These are phyloP conservation scores for Nanorana parkeri DNA, from an alignment of 2,113 vertebrate species.

Conservation along the genomic window DNA sequence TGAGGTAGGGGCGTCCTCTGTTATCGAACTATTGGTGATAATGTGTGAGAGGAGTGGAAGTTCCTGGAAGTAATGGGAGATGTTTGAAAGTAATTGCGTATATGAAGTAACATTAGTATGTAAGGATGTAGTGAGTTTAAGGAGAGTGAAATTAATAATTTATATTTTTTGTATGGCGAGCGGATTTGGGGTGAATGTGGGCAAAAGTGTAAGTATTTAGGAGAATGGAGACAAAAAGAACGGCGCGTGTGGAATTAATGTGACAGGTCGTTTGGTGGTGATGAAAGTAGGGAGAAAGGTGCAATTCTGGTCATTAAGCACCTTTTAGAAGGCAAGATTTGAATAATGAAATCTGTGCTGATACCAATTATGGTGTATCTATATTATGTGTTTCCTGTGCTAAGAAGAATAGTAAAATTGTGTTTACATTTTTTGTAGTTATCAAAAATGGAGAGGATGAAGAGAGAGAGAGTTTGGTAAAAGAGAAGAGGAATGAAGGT, in stretches of 20 bases:
- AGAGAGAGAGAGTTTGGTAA: too few relatives aligned
- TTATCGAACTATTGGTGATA: background rate
- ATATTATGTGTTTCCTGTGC: background rate
- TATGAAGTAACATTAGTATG: background rate
- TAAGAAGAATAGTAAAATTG: too few relatives aligned
- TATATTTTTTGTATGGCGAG: background rate
- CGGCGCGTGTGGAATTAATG: background rate
- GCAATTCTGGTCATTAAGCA: too few relatives aligned
- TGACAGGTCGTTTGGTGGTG: background rate
- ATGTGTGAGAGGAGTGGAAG: background rate
- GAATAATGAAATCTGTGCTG: background rate
- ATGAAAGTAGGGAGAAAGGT: background rate
- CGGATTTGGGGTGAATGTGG: background rate
- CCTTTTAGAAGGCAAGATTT: background rate
- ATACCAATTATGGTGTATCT: background rate
- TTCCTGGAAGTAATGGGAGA: background rate
- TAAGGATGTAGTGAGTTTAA: background rate
- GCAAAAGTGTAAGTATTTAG: background rate
- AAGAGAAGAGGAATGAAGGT: too few relatives aligned
- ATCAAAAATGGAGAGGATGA: too few relatives aligned
- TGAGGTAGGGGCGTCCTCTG: background rate
- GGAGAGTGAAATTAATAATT: background rate
- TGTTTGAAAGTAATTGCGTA: background rate
- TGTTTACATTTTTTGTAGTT: too few relatives aligned
- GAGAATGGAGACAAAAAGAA: too few relatives aligned